These are phyloP conservation scores for Lagorchestes hirsutus DNA, from an alignment of 2,797 vertebrate species.

Conservation along the genomic window DNA sequence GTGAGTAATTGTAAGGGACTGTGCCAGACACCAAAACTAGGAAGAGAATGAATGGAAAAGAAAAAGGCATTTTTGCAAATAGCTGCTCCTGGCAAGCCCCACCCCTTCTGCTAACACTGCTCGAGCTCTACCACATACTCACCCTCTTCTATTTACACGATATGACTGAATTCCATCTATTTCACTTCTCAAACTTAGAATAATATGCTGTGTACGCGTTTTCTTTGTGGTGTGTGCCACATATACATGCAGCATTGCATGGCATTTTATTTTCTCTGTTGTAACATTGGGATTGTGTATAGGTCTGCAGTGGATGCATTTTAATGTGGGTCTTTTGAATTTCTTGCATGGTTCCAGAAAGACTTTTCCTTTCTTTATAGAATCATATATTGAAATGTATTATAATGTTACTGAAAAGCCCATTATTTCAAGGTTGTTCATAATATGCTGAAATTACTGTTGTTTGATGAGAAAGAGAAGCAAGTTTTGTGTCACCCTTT, in stretches of 20 bases:
- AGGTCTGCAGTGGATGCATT: slow-evolving; percentile 31
- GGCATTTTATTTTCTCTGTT: slow-evolving; percentile 37
- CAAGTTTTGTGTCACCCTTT: slow-evolving; percentile 29
- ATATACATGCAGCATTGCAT: neutral
- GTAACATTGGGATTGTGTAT: neutral
- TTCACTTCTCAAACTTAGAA: slow-evolving; percentile 57
- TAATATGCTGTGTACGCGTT: slow-evolving; percentile 54
- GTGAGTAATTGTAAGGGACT: slow-evolving; percentile 61
- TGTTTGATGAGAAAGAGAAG: slow-evolving; percentile 25
- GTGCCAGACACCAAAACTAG: slow-evolving; percentile 32
- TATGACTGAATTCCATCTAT: slow-evolving; percentile 17
- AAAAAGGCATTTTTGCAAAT: slow-evolving; percentile 68
- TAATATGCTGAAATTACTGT: slow-evolving; percentile 46
- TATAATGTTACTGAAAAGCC: slow-evolving; percentile 34
- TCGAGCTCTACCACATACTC: slow-evolving; percentile 46
- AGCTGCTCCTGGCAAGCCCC: slow-evolving; percentile 63
- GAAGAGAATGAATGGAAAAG: slow-evolving; percentile 62
- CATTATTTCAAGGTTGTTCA: slow-evolving; percentile 44
- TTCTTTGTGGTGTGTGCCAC: slow-evolving; percentile 43
- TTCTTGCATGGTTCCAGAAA: slow-evolving; percentile 34
- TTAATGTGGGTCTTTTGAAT: slow-evolving; percentile 47
- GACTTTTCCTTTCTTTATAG: slow-evolving; percentile 56
- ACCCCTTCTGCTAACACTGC: slow-evolving; percentile 67
- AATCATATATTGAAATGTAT: slow-evolving; percentile 36
- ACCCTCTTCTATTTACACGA: neutral